Base-by-base conservation (phyloP, 2,113 vertebrate species). In the Ptyas mucosa region DNA sequence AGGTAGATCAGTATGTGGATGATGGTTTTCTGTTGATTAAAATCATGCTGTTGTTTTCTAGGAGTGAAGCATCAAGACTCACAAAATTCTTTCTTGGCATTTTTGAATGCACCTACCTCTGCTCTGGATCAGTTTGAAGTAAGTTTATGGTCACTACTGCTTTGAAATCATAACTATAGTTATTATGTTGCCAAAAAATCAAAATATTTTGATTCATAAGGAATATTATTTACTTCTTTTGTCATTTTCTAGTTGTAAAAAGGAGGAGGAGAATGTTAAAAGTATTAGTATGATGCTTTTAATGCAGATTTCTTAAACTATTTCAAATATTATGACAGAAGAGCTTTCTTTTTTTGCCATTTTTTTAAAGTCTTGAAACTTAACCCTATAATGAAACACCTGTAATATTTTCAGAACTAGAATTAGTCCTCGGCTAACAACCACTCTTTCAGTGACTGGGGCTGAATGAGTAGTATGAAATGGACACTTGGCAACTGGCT, bases 41-140 rank as follows among this genome's bases (percentile, higher is more conserved):
- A 97, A 89, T 98, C 95, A 97, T 97, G 97, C 98, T 97, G 97
- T 97, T 98, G 97, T 98, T 97, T 98, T 98, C 95, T 97, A 99
- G 99, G 99, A 97, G 98, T 99, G 97, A 99, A 99, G 98, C 99
- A 99, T 98, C 99, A 99, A 98, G 99, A 99, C 98, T 99, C 99
- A 97, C 99, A 99, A 98, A 99, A 99, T 98, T 99, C 99, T 97
- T 99, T 99, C 98, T 97, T 99, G 98, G 99, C 99, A 97, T 99
- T 99, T 97, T 98, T 99, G 97, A 99, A 99, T 95, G 98, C 99
- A 93, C 99, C 99, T 97, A 98, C 99, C 97, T 99, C 99, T 95
- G 98, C 98, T 92, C 98, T 99, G 94, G 99, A 99, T 97, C 99
- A 98, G 97, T 99, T 99, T 95, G 99, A 99, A 98, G 99, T 99